Evolutionary conservation across 1,140 invertebrate genomes (phyloP), one percentile per base, ranked within the genome.

Genomic region (Alviniconcha marisindica): DNA sequence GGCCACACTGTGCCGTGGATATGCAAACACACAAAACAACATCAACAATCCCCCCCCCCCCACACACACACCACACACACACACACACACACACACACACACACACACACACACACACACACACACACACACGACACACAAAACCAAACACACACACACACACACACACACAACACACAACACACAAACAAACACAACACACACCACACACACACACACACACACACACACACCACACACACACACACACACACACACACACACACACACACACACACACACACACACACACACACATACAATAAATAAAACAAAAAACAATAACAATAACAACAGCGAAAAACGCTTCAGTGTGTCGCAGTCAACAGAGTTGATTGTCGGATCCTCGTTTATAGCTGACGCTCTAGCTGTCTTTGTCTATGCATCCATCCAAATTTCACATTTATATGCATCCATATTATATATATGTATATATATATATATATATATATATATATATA

Each of bases 31-130:
- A 60, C 15, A 12, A n/a, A 60, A n/a, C 10, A n/a, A 60, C 7
- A 60, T n/a, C 18, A 15, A 12, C 7, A 12, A 5, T 24, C 56
- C 18, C 56, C 18, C 21, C 18, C 21, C 21, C 18, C 56, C 21
- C 56, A 60, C 56, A 60, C 56, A 60, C 56, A 60, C 56, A 60
- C 56, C 56, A 60, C 56, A n/a, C 56, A 60, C 56, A n/a, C 56
- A 51, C 48, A 21, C 48, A 51, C 48, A 21, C 48, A 51, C 48
- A 51, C 48, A 51, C 48, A 60, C 56, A 60, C 56, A 60, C 56
- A 60, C 24, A 66, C 60, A 66, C 60, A 66, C 28, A 66, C 15
- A 31, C 60, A 66, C 28, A 66, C 60, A 66, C 60, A 66, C 60
- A 21, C 15, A 66, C 60, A 21, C 15, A 33, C 28, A 31, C 60